These are phyloP conservation scores for Triplophysa rosa DNA, from an alignment of 2,113 vertebrate genomes.

Conservation along the genomic window DNA sequence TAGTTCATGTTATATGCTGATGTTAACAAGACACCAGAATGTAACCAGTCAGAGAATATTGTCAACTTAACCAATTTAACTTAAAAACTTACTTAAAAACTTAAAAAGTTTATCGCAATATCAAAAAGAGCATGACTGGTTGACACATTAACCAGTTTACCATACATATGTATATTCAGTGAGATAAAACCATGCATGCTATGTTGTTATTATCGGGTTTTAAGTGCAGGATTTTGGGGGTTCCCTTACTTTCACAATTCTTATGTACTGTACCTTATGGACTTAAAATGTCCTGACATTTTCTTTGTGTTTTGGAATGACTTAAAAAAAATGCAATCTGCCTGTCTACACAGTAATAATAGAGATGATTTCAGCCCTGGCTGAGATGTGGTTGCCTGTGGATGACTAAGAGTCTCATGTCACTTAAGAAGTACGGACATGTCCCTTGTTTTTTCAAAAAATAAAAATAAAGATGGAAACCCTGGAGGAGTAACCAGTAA, in stretches of 20 bases:
- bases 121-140: neutral
- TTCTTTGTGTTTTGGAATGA: neutral
- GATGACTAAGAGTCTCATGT: constrained; percentile 36
- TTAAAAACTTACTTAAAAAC: too few species aligned
- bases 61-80: neutral
- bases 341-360: neutral
- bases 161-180: neutral
- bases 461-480: too few species aligned
- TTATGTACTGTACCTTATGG: neutral
- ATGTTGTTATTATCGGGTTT: neutral
- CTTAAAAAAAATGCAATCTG: neutral
- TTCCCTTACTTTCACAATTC: neutral
- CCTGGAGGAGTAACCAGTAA: too few species aligned
- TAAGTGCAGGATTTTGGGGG: neutral
- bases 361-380: neutral
- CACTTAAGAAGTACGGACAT: neutral
- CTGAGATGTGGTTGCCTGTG: neutral
- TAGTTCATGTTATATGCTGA: neutral
- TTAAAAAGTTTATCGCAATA: neutral
- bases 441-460: too few species aligned
- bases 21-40: neutral
- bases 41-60: neutral
- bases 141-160: neutral
- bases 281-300: neutral
- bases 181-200: neutral